phyloP scores from a whole-genome alignment of 1,140 invertebrate species.

The Xylocopa sonorina region DNA sequence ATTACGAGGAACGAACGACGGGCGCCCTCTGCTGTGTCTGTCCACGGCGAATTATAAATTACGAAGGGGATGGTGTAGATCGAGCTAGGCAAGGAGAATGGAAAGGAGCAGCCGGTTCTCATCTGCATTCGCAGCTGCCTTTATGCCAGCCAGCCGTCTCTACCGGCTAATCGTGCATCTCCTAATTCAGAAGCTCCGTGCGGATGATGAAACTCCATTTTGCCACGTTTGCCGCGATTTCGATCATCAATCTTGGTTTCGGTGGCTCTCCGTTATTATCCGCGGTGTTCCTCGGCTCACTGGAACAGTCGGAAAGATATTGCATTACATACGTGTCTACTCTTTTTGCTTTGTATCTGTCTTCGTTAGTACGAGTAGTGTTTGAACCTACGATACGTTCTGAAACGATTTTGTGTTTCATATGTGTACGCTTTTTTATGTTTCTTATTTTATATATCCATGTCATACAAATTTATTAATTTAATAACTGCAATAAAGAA shows the following conservation, averaged over 20 bases:
- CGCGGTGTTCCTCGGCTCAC: too few species aligned
- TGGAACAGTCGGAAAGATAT: too few species aligned
- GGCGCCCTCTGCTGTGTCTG: constrained; percentile 24
- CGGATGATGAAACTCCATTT: constrained; percentile 19
- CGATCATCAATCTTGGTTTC: not conserved
- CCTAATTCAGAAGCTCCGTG: constrained; percentile 47
- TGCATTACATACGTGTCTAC: too few species aligned
- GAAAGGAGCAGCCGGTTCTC: constrained; percentile 3
- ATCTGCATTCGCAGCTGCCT: constrained; percentile 32
- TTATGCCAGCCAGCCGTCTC: not conserved
- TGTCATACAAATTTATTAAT: too few species aligned
- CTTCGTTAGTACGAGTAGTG: too few species aligned
- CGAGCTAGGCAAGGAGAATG: constrained; percentile 20
- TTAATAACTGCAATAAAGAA: too few species aligned
- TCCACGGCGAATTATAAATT: constrained; percentile 50
- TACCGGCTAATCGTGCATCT: constrained; percentile 48
- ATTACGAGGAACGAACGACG: constrained; percentile 40
- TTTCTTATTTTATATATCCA: too few species aligned
- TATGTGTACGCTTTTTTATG: too few species aligned
- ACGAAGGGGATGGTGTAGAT: constrained; percentile 36
- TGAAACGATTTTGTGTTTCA: too few species aligned
- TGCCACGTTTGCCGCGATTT: not conserved
- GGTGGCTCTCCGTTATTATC: too few species aligned
- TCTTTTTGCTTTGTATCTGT: too few species aligned
- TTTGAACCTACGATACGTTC: too few species aligned